A percentile compares a stretch with the other conserved stretches of the same genome.
Conservation (phyloP, 2,888 invertebrate genomes). For the Caenorhabditis zanzibari region DNA sequence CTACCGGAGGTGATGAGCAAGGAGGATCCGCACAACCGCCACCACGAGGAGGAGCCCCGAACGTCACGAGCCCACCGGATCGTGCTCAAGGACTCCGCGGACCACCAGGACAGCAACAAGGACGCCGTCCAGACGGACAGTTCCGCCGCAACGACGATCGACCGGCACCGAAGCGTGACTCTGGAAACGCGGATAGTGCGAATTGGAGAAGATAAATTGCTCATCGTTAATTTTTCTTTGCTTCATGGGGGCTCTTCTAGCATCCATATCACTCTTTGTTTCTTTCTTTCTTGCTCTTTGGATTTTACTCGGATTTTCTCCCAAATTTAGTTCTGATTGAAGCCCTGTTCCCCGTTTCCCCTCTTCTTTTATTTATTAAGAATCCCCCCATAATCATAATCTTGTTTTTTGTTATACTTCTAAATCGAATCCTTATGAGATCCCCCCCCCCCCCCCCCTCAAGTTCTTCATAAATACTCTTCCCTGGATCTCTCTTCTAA, state of each 20-base stretch:
- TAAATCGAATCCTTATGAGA: not conserved
- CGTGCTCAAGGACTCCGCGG: slow-evolving; percentile 43
- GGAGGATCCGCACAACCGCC: not conserved
- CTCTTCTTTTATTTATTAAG: slow-evolving; percentile 5
- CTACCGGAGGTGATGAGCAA: slow-evolving; percentile 10
- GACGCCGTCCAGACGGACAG: slow-evolving; percentile 32
- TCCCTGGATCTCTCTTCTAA: not conserved
- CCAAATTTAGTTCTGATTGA: too few species aligned
- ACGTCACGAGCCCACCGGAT: slow-evolving; percentile 37
- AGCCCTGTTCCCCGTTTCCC: not conserved
- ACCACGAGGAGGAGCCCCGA: not conserved
- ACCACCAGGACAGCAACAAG: slow-evolving; percentile 1
- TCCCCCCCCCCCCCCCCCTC: not conserved
- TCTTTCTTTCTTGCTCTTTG: not conserved
- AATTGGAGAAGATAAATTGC: slow-evolving; percentile 68
- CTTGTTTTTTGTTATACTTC: slow-evolving; percentile 9
- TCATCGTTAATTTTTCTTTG: slow-evolving; percentile 12
- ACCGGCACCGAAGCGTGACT: not conserved
- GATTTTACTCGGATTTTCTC: slow-evolving; percentile 24
- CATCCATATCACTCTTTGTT: slow-evolving; percentile 25
- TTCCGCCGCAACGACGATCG: too few species aligned
- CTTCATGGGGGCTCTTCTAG: too few species aligned
- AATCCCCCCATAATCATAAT: slow-evolving; percentile 4
- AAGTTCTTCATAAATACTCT: not conserved
- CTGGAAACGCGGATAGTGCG: slow-evolving; percentile 54